Base-by-base conservation (phyloP, 2,797 vertebrate genomes). In the Ispidina lecontei region DNA sequence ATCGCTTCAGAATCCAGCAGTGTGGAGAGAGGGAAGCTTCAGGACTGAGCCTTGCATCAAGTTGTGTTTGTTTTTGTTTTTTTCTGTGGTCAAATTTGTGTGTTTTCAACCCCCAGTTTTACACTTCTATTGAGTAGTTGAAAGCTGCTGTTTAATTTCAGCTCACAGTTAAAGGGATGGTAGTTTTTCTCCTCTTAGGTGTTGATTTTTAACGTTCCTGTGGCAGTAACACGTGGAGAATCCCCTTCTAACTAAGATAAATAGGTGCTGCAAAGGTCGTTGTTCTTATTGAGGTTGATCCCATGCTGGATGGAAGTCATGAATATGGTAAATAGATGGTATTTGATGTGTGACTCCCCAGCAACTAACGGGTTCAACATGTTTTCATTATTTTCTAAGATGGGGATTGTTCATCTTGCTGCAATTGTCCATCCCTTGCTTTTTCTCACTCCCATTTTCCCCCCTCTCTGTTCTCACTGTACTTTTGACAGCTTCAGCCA, bases 1-100 rank as follows among this genome's bases (percentile, higher is more conserved):
- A 0, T 3, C 2, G 1, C 37, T 22, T 17, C 74, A 20, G 2
- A 26, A 41, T n/a, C 44, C 7, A 2, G 31, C 39, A 6, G 15
- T 1, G 10, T 23, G 21, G 43, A 29, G 43, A 20, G 37, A 44
- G 52, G 17, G 23, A 37, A 31, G 41, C 47, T 4, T 65, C 39
- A 0, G 17, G 18, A 6, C 54, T 4, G 33, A 68, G 35, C 39
- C 31, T 37, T 10, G 39, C 11, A 8, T 31, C 10, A 87, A 87
- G 64, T 59, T 72, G 56, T 58, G 37, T 39, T 14, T 39, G 37
- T 14, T 39, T 39, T 39, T 39, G 37, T 19, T 9, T 18, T 8
- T 12, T 25, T 5, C 19, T 19, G 15, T 23, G 14, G 31, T 55
- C n/a, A 0, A 44, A 2, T 51, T 56, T 54, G 29, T 43, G n/a